Evolutionary conservation across 2,113 vertebrate genomes (phyloP).

Genomic region (Tenebrosternarchus preto): DNA sequence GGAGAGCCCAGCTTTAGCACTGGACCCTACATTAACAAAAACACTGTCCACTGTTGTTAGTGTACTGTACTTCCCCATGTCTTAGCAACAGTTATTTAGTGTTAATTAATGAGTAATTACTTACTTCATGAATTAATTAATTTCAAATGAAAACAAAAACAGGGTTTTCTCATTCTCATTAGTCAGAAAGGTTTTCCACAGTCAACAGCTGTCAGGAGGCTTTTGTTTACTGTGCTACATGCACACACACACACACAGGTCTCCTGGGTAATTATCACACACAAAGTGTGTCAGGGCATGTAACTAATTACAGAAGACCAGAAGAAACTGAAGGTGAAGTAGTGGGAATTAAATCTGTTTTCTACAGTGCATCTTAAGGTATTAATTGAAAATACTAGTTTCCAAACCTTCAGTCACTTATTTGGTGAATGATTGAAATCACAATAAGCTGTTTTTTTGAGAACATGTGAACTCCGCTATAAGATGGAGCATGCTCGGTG

Average conservation of each 20-base stretch:
- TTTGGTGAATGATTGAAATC: no score
- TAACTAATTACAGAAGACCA: conserved; percentile 22
- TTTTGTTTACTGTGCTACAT: not conserved
- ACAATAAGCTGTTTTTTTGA: no score
- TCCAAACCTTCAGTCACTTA: no score
- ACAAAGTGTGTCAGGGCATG: not conserved
- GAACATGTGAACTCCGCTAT: no score
- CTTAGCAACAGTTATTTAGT: not conserved
- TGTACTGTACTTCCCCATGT: not conserved
- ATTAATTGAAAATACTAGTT: no score
- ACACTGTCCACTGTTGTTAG: not conserved
- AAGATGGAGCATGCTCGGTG: no score
- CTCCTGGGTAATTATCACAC: conserved; percentile 27
- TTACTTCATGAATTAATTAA: no score
- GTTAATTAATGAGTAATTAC: not conserved
- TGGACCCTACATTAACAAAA: not conserved
- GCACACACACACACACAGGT: not conserved
- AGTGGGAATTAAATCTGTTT: no score
- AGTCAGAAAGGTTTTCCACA: conserved; percentile 16
- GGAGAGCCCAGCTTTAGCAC: not conserved
- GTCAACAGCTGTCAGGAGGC: conserved; percentile 23
- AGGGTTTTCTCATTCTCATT: not conserved
- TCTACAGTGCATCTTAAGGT: no score
- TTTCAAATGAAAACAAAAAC: not conserved
- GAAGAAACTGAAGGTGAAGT: not conserved